phyloP scores from a whole-genome alignment of 30 jellyfish, hydroid and myxozoan genomes.

The Catostylus mosaicus region DNA sequence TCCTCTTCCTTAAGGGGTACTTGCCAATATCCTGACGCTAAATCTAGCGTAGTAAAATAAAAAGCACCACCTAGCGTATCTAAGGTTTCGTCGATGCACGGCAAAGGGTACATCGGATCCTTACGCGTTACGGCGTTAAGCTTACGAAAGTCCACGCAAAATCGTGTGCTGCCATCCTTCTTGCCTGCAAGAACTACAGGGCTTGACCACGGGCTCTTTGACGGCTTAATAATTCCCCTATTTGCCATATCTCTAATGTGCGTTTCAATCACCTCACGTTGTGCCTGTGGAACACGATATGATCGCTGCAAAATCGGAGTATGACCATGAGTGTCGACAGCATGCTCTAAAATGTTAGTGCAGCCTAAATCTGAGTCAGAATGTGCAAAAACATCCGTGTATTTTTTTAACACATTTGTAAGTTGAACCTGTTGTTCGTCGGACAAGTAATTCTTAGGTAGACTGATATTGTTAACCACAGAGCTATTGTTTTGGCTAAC shows the following conservation, averaged over 20 bases:
- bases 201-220: slow-evolving; percentile 72
- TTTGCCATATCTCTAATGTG: slow-evolving; percentile 34
- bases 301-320: slow-evolving; percentile 37
- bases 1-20: no score
- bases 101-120: slow-evolving; percentile 48
- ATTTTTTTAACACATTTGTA: slow-evolving; percentile 10
- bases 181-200: slow-evolving; percentile 59
- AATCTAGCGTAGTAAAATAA: slow-evolving; percentile 52
- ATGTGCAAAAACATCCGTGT: slow-evolving; percentile 28
- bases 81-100: no score
- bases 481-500: neutral
- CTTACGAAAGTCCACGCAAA: slow-evolving; percentile 67
- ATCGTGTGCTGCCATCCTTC: slow-evolving; percentile 71
- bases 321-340: slow-evolving; percentile 26
- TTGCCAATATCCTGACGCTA: no score
- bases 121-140: slow-evolving; percentile 44
- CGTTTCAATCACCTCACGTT: slow-evolving; percentile 39
- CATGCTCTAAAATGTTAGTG: slow-evolving; percentile 33
- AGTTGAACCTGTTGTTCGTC: slow-evolving; percentile 25
- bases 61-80: slow-evolving; percentile 42
- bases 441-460: slow-evolving; percentile 5
- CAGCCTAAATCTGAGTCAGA: slow-evolving; percentile 35
- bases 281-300: slow-evolving; percentile 38
- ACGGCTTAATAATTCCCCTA: slow-evolving; percentile 51
- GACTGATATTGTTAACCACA: neutral